A percentile compares a stretch with the other conserved stretches of the same genome.
phyloP scores from a whole-genome alignment of 30 jellyfish, hydroid and myxozoan species.

The Sanderia malayensis region DNA sequence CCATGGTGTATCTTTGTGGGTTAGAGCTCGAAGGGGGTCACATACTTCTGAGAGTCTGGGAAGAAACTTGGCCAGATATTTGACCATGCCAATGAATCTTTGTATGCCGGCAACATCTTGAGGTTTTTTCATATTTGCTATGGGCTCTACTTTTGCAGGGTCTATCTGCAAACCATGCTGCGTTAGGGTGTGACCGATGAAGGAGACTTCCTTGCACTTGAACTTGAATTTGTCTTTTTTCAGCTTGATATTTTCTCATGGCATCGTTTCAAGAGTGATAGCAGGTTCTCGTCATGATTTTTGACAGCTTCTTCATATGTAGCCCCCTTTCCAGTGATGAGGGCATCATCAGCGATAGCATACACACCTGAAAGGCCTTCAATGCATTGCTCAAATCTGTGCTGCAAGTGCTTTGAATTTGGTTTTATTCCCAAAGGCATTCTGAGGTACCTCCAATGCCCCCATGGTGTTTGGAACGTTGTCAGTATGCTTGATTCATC shows the following conservation, averaged over 20 bases:
- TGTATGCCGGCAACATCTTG: constrained; percentile 21
- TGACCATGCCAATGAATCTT: constrained; percentile 35
- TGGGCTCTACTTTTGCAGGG: constrained; percentile 35
- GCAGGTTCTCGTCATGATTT: constrained; percentile 6
- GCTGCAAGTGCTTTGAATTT: constrained; percentile 26
- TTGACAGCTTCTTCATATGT: constrained; percentile 16
- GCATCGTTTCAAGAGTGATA: constrained; percentile 30
- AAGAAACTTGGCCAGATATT: constrained; percentile 31
- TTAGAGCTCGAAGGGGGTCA: too few relatives aligned
- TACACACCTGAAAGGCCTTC: constrained; percentile 16
- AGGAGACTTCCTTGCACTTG: too few relatives aligned
- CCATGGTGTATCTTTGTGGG: too few relatives aligned
- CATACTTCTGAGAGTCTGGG: constrained; percentile 15
- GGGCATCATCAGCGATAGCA: constrained; percentile 37
- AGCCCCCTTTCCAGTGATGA: constrained; percentile 24
- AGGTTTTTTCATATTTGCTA: constrained; percentile 14
- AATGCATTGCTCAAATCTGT: constrained; percentile 22
- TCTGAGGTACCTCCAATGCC: constrained; percentile 22
- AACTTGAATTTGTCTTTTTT: too few relatives aligned
- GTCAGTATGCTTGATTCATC: constrained; percentile 8
- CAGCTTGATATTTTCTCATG: too few relatives aligned
- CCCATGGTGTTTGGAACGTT: constrained; percentile 25
- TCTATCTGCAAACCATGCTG: constrained; percentile 7
- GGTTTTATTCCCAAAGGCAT: too few relatives aligned
- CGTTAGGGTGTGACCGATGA: constrained; percentile 25